Base-by-base conservation (phyloP, 1,140 invertebrate species). In the Drosophila arizonae region DNA sequence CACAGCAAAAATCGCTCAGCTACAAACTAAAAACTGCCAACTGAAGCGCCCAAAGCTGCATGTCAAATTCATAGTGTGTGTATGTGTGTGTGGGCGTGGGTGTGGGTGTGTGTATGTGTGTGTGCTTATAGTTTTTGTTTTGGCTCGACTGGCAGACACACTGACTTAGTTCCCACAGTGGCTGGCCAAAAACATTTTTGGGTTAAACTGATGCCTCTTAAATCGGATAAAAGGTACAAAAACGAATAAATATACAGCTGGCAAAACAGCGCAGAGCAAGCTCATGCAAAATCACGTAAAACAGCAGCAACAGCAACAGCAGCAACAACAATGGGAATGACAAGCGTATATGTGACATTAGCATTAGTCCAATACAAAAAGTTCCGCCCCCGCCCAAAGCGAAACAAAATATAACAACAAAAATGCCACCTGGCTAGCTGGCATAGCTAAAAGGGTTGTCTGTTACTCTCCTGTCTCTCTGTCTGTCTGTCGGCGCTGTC, bases 151-250 rank as follows among this genome's bases (percentile, higher is more conserved):
- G 52, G 56, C 62, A 72, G 72, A 81, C 81, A 77, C 78, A 86
- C 64, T 86, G 81, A 86, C 81, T 86, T 87, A 86, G 81, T 86
- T 86, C 68, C 75, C 81, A 85, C 65, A 78, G 52, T 62, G 24
- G 28, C 58, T 55, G 15, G n/a, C 30, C 15, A 13, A 46, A 48
- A 68, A 69, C 28, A 33, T 9, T 72, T 87, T 78, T 86, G 76
- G 78, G 82, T 73, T 86, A 79, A 87, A 78, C 67, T 81, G 79
- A 58, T 66, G 70, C 67, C 28, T 50, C 62, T 39, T 54, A 69
- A 73, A 64, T 55, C 66, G 56, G 41, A 26, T 58, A 50, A 33
- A 28, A 51, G 28, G 50, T 39, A 45, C 46, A 55, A 26, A 33
- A 30, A 61, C 52, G n/a, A n/a, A 10, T 30, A 45, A 30, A 33